Evolutionary conservation across 2,797 vertebrate genomes (phyloP), one percentile per base, ranked within the genome.

Genomic region (Bothrops alternatus): DNA sequence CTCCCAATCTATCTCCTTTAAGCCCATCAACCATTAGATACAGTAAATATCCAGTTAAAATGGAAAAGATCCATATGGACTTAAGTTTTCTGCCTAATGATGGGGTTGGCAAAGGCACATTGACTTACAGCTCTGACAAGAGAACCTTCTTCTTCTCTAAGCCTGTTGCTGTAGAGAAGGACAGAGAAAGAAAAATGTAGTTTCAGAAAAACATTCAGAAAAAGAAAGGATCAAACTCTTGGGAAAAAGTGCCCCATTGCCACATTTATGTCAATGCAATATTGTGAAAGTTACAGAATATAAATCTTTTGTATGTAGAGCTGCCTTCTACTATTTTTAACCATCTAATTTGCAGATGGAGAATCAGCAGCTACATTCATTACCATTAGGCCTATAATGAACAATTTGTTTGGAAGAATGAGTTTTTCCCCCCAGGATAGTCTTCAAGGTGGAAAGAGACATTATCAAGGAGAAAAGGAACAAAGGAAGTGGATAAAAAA

Each of bases 261-360:
- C 73, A 82, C 8, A 11, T 82, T 90, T 93, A 91, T 26, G 55
- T 32, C 47, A 93, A 93, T 90, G 63, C 32, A 91, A 94, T 90
- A 86, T 56, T 73, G 11, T 69, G 61, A 60, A 87, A 88, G 53
- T 57, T 85, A 91, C 50, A 92, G 85, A 91, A 63, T 87, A 23
- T 61, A n/a, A 18, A n/a, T 28, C 26, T 60, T 28, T 2, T 23
- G 26, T 60, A n/a, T 12, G 16, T 82, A 26, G 47, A 90, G 56
- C 90, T 78, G 37, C 20, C 37, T 11, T 82, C 42, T 78, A 78
- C 8, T 78, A 73, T 73, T 73, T 73, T 73, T 73, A 16, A 73
- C n/a, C 14, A 73, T 73, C 6, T 73, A 73, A 73, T 25, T 25
- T 82, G 20, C 42, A 82, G 37, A 82, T 25, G 73, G 10, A 47